Conservation (phyloP, 2,888 invertebrate species). For the Acronicta aceris region DNA sequence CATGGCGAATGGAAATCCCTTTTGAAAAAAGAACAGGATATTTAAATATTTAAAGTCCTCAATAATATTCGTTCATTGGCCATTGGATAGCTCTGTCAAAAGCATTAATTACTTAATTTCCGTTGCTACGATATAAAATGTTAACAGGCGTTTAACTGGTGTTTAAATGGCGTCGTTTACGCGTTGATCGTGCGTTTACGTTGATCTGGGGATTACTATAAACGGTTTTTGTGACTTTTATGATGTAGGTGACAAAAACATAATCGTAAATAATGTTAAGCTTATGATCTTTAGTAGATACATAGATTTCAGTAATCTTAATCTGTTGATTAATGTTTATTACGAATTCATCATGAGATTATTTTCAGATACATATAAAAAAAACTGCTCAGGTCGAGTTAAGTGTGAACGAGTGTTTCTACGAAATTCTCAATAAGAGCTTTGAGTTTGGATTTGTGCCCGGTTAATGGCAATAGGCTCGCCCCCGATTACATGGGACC, state of each 20-base stretch:
- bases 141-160: slow-evolving; percentile 42
- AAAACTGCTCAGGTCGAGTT: too few relatives aligned
- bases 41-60: slow-evolving; percentile 17
- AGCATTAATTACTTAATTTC: slow-evolving; percentile 52
- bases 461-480: too few relatives aligned
- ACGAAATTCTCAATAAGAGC: too few relatives aligned
- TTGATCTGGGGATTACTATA: slow-evolving; percentile 39
- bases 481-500: too few relatives aligned
- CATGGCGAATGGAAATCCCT: too few relatives aligned
- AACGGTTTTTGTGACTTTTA: slow-evolving; percentile 46
- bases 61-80: slow-evolving; percentile 45
- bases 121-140: slow-evolving; percentile 41
- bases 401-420: too few relatives aligned
- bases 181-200: slow-evolving; percentile 32
- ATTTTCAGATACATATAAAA: too few relatives aligned
- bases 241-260: slow-evolving; percentile 34
- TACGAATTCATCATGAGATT: too few relatives aligned
- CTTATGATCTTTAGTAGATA: slow-evolving; percentile 10
- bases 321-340: too few relatives aligned
- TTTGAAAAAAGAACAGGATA: too few relatives aligned
- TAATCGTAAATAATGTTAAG: slow-evolving; percentile 37
- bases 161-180: slow-evolving; percentile 43
- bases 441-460: too few relatives aligned
- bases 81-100: slow-evolving; percentile 36
- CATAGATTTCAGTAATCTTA: slow-evolving; percentile 2